Base-by-base conservation (phyloP, 2,888 invertebrate genomes). In the Charanyca ferruginea region DNA sequence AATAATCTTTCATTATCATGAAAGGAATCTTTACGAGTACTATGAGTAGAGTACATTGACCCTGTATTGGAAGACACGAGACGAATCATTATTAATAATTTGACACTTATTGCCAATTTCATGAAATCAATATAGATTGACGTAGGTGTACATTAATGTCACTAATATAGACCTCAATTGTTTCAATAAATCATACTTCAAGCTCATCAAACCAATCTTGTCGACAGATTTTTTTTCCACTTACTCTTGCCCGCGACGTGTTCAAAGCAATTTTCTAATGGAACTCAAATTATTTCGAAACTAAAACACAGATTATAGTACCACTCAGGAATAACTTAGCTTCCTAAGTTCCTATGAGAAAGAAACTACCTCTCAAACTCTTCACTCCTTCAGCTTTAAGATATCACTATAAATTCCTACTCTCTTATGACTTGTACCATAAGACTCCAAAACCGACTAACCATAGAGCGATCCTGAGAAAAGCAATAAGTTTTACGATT, bases 401-500 rank as follows among this genome's bases (percentile, higher is more conserved):
- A n/a, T n/a, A n/a, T n/a, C n/a, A n/a, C n/a, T n/a, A n/a, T n/a
- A 54, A 4, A n/a, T 13, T 6, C 16, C 20, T 16, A 42, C 18
- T 45, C 61, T 58, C 75, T 64, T 55, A 38, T 72, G 25, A 51
- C 64, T 78, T 81, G 62, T 22, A 71, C 55, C 74, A 60, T n/a
- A 25, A 28, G 35, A 52, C 63, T 53, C 63, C 65, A 74, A 83
- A 83, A 85, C 87, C 84, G 84, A 80, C 83, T 81, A 82, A 87
- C 87, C 88, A 85, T 85, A 85, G 85, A 85, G 85, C 85, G 79
- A 87, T 92, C 88, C 88, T 86, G 74, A 87, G 89, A 92, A 91
- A 89, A 83, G 83, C 84, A 85, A 90, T 90, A 90, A 90, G 83
- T 85, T 92, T 93, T 87, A 93, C 88, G 89, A 87, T 77, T 84